Percentiles rank a stretch among this genome's conserved stretches.
These are phyloP conservation scores for Albula goreensis DNA, from an alignment of 2,113 vertebrate genomes.

Conservation along the genomic window DNA sequence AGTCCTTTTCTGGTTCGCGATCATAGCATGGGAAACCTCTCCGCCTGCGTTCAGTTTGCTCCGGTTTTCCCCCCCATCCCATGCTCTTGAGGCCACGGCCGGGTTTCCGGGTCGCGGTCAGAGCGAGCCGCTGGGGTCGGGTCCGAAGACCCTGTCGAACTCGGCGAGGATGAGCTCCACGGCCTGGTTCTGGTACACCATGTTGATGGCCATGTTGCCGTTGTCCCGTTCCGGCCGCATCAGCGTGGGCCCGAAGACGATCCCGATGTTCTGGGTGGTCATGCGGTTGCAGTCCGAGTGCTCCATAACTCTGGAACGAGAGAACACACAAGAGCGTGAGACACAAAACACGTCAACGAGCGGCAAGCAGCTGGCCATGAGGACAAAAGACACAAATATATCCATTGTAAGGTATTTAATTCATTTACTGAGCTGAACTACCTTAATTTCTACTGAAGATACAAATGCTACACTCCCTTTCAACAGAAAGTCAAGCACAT, in stretches of 20 bases:
- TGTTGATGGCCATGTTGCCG: conserved; percentile 77
- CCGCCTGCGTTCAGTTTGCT: too few relatives aligned
- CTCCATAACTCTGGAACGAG: conserved; percentile 75
- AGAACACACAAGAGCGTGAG: not conserved
- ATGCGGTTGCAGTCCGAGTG: conserved; percentile 79
- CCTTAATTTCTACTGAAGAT: too few relatives aligned
- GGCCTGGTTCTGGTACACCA: conserved; percentile 82
- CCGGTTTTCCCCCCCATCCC: too few relatives aligned
- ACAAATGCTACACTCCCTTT: too few relatives aligned
- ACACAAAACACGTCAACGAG: too few relatives aligned
- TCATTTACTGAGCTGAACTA: too few relatives aligned
- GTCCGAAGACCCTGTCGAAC: conserved; percentile 70
- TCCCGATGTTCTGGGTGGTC: conserved; percentile 89
- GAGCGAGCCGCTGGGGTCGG: conserved; percentile 46
- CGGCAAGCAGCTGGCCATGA: too few relatives aligned
- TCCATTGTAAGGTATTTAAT: too few relatives aligned
- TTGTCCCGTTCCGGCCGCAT: conserved; percentile 82
- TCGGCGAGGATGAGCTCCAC: conserved; percentile 85
- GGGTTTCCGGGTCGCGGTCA: not conserved
- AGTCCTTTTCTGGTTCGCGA: too few relatives aligned
- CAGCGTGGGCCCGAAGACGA: conserved; percentile 90
- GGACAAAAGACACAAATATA: too few relatives aligned
- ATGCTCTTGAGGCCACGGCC: too few relatives aligned
- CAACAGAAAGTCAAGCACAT: not conserved
- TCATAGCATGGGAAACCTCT: too few relatives aligned